A percentile compares a stretch with the other conserved stretches of the same genome.
Evolutionary conservation across 2,888 invertebrate species (phyloP).

Genomic region (Trissoscelio sp.): DNA sequence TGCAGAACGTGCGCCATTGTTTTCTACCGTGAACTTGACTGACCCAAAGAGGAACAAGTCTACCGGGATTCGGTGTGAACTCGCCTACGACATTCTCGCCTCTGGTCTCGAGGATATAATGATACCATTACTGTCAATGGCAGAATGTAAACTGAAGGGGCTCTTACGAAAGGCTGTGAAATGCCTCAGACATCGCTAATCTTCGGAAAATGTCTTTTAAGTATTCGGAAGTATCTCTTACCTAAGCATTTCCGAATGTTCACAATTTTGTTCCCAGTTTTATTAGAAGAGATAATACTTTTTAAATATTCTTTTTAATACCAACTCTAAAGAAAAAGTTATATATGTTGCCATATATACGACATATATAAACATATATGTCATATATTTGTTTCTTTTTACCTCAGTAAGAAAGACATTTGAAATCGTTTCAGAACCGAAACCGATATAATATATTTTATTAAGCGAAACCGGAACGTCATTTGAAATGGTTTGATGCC

Average conservation of each 20-base stretch:
- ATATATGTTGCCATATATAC: too few relatives aligned
- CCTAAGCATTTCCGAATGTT: constrained; percentile 11
- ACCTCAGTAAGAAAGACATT: too few relatives aligned
- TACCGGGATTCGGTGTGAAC: constrained; percentile 23
- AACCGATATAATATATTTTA: too few relatives aligned
- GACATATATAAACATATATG: too few relatives aligned
- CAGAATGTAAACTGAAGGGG: constrained; percentile 54
- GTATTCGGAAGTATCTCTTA: constrained; percentile 37
- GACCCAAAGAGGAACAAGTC: constrained; percentile 34
- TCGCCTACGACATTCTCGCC: constrained; percentile 21
- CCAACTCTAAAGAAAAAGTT: neutral
- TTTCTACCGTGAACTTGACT: constrained; percentile 48
- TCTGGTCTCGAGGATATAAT: constrained; percentile 30
- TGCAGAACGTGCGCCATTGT: constrained; percentile 43
- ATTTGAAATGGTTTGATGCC: too few relatives aligned
- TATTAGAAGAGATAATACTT: constrained; percentile 12
- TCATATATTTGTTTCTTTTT: too few relatives aligned
- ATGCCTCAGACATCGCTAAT: constrained; percentile 48
- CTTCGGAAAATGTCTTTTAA: constrained; percentile 46
- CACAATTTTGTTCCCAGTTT: neutral
- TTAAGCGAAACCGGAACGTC: too few relatives aligned
- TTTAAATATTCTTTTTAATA: constrained; percentile 1
- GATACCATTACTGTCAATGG: constrained; percentile 54
- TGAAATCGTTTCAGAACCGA: too few relatives aligned
- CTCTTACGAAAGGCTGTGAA: constrained; percentile 33